Base-by-base conservation (phyloP, 2,888 invertebrate genomes). In the Caenorhabditis afra region DNA sequence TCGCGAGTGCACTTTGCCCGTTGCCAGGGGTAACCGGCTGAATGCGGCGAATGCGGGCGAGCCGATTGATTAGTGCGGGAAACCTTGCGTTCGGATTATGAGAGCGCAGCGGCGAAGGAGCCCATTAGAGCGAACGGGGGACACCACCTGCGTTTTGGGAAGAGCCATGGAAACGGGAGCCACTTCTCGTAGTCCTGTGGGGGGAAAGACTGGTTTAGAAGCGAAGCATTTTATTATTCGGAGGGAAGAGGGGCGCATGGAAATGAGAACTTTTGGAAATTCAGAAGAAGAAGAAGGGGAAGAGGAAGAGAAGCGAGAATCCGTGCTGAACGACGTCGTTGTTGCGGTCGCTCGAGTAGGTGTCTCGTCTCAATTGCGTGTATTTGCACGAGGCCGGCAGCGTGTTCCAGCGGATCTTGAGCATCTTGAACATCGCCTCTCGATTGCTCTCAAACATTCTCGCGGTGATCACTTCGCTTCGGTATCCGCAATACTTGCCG, bases 361-460 rank as follows among this genome's bases (percentile, higher is more conserved):
- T 81, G 70, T 81, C 81, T 39, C 83, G 62, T 35, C 83, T 58
- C 39, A 81, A 57, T 39, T 81, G 84, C 14, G 71, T 66, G 47
- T 79, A 79, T 18, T 81, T 81, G 66, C 84, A 84, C 10, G 80
- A 73, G 0, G 78, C 45, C 1, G 84, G 84, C 18, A 84, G 61
- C 16, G 67, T 74, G 18, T 67, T 68, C 81, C 81, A 84, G 41
- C 75, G 73, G 35, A 84, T 78, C 44, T 81, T 84, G 58, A 86
- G 71, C 86, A 86, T 86, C 22, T 79, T 84, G 66, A 83, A 83
- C 55, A 86, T 83, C 1, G 82, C 79, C 37, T 83, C 84, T 11
- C 81, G 62, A 41, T 83, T 84, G 64, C 70, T 67, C 29, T 81
- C 81, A 50, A 79, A 81, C 85, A 85, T 84, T 64, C 79, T 61